Evolutionary conservation across 1,140 invertebrate genomes (phyloP).

Genomic region (Aphidius ervi): DNA sequence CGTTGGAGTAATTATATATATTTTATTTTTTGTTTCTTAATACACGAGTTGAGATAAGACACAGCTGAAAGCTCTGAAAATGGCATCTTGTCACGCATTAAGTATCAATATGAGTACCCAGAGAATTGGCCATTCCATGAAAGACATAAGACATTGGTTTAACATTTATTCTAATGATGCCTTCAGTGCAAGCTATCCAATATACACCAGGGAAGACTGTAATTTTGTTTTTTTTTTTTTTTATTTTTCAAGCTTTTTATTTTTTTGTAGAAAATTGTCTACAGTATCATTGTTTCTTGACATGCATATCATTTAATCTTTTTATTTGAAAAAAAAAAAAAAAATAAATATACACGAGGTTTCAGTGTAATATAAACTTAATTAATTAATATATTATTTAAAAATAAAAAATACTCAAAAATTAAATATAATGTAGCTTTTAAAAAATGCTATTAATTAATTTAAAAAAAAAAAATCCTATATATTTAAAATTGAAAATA

Average conservation of each 20-base stretch:
- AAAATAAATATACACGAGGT: no score
- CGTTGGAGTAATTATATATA: no score
- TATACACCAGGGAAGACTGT: constrained; percentile 3
- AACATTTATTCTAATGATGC: constrained; percentile 30
- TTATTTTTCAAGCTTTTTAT: constrained; percentile 26
- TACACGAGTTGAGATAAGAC: no score
- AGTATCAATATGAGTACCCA: constrained; percentile 14
- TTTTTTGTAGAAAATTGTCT: constrained; percentile 4
- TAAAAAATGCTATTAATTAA: no score
- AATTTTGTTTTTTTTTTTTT: constrained; percentile 14
- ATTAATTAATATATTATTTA: no score
- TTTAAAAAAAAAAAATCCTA: no score
- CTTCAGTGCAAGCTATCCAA: constrained; percentile 14
- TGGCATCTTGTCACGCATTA: constrained; percentile 24
- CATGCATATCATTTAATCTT: constrained; percentile 21
- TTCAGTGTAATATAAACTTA: no score
- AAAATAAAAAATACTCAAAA: no score
- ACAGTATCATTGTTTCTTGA: constrained; percentile 26
- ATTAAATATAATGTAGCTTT: neutral
- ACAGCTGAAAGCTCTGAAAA: neutral
- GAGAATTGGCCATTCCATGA: constrained; percentile 24
- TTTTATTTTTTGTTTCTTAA: no score
- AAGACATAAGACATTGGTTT: constrained; percentile 26
- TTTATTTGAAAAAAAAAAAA: no score
- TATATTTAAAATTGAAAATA: no score